Conservation (phyloP, 2,797 vertebrate genomes). For the Dicrostonyx torquatus region DNA sequence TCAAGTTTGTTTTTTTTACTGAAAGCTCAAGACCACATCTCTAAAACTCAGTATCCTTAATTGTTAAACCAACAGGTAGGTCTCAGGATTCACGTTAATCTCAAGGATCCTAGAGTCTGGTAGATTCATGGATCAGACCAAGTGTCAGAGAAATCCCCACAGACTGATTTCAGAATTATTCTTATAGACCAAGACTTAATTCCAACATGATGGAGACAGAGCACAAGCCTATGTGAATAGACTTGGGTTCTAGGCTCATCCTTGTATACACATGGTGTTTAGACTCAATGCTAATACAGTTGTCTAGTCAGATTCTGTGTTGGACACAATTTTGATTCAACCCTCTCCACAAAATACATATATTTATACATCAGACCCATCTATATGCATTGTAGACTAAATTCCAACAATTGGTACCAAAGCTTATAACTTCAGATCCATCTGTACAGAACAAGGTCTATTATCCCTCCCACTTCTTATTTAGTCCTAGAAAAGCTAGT, state of each 20-base stretch:
- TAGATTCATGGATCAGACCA: neutral
- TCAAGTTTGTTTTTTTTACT: neutral
- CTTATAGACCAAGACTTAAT: neutral
- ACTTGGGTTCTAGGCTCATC: neutral
- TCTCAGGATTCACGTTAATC: neutral
- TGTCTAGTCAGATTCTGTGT: neutral
- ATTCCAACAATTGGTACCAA: neutral
- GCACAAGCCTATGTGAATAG: neutral
- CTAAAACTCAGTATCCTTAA: neutral
- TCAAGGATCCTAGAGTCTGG: neutral
- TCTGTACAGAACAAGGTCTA: neutral
- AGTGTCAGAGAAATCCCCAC: neutral
- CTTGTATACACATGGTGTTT: neutral
- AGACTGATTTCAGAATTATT: neutral
- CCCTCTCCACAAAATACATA: neutral
- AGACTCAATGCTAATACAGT: neutral
- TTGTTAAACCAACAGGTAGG: neutral
- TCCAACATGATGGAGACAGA: neutral
- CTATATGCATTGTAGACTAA: neutral
- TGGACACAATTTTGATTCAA: neutral
- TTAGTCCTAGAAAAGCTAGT: neutral
- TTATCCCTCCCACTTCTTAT: neutral
- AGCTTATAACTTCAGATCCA: too few relatives aligned
- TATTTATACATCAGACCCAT: neutral
- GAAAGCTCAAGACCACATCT: neutral